phyloP scores from a whole-genome alignment of 2,797 vertebrate species.

The Mormyrus hasselquistii region DNA sequence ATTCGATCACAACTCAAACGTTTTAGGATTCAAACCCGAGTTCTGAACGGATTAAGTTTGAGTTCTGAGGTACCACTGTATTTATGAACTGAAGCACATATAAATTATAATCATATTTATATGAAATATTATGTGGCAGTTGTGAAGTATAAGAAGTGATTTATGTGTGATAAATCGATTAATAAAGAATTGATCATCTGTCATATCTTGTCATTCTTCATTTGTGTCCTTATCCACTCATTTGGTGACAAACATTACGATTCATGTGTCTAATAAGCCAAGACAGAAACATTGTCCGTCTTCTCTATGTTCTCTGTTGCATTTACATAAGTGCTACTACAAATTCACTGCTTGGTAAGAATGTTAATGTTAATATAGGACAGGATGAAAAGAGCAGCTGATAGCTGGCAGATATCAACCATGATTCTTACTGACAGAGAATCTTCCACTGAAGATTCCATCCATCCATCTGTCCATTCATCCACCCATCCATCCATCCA shows the following conservation, averaged over 20 bases:
- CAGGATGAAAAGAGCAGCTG: background rate
- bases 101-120: background rate
- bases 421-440: background rate
- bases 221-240: slow-evolving; percentile 35
- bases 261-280: slow-evolving; percentile 19
- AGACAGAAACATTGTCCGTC: background rate
- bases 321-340: background rate
- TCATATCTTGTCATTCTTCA: slow-evolving; percentile 31
- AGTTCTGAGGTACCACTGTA: background rate
- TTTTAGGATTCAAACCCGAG: too few relatives aligned
- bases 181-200: slow-evolving; percentile 56
- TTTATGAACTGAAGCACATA: background rate
- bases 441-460: background rate
- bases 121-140: background rate
- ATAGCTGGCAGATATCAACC: background rate
- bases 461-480: background rate
- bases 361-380: background rate
- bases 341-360: background rate
- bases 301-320: background rate
- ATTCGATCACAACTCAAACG: too few relatives aligned
- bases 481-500: background rate
- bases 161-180: slow-evolving; percentile 33
- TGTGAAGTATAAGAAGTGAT: background rate
- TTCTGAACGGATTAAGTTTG: too few relatives aligned
- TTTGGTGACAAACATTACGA: slow-evolving; percentile 29